A percentile compares a stretch with the other conserved stretches of the same genome.
Evolutionary conservation across 2,888 invertebrate genomes (phyloP).

Genomic region (Trachelus iudaicus): DNA sequence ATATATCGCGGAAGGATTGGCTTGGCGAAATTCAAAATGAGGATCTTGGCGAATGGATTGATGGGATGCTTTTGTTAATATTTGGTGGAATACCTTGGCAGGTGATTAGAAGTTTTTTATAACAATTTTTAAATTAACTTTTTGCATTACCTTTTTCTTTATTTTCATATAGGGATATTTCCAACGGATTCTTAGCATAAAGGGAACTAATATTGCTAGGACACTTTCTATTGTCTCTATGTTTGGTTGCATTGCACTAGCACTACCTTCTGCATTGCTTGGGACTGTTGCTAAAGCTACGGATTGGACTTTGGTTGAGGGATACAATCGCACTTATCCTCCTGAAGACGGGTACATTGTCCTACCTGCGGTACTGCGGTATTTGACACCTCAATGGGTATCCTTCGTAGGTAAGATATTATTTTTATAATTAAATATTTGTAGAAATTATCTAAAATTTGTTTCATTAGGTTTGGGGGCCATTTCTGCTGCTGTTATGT

Average conservation of each 20-base stretch:
- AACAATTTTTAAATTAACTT: neutral
- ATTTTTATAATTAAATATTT: neutral
- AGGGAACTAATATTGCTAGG: constrained; percentile 72
- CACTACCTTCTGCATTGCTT: constrained; percentile 74
- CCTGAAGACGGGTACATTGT: constrained; percentile 69
- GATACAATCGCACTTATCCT: constrained; percentile 51
- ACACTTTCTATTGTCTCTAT: constrained; percentile 74
- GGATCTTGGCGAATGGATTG: constrained; percentile 69
- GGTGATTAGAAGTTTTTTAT: constrained; percentile 56
- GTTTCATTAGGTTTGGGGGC: constrained; percentile 72
- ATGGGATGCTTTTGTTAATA: constrained; percentile 71
- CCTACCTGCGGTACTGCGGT: constrained; percentile 74
- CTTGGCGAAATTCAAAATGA: constrained; percentile 67
- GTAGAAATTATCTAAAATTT: neutral
- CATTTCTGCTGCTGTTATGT: constrained; percentile 82
- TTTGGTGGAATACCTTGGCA: constrained; percentile 80
- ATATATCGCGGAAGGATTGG: constrained; percentile 67
- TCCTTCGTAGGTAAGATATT: constrained; percentile 69
- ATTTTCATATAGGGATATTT: constrained; percentile 70
- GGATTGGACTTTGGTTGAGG: constrained; percentile 69
- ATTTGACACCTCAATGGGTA: constrained; percentile 69
- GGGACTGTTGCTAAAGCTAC: constrained; percentile 72
- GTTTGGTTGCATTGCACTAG: constrained; percentile 73
- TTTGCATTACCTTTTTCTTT: neutral
- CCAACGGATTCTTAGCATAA: constrained; percentile 76